These are phyloP conservation scores for Neomorphus geoffroyi DNA, from an alignment of 2,797 vertebrate species.

Conservation along the genomic window DNA sequence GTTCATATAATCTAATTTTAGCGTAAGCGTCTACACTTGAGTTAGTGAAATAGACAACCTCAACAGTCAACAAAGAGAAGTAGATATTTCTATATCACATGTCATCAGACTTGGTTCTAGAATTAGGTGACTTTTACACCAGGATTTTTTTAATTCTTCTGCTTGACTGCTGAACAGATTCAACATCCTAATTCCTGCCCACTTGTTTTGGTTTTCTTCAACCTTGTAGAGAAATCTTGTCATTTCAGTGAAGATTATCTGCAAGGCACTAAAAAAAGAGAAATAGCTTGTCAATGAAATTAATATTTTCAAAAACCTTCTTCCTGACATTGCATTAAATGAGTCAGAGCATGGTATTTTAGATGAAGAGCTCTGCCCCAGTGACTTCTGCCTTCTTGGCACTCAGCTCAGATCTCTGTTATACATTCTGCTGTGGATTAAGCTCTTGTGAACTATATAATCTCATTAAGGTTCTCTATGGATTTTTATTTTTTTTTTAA, in stretches of 20 bases:
- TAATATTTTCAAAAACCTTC: not conserved
- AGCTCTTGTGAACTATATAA: not conserved
- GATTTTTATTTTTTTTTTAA: not conserved
- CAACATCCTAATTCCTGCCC: not conserved
- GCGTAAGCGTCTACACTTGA: not conserved
- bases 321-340: not conserved
- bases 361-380: not conserved
- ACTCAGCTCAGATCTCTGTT: not conserved
- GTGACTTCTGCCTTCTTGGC: not conserved
- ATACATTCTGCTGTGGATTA: not conserved
- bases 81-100: accelerated
- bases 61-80: not conserved
- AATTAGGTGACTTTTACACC: not conserved
- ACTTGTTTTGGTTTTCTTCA: not conserved
- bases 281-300: not conserved
- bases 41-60: not conserved
- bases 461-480: not conserved
- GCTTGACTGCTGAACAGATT: not conserved
- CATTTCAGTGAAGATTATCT: not conserved
- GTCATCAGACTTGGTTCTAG: not conserved
- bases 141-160: not conserved
- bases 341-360: not conserved
- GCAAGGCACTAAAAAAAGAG: not conserved
- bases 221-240: not conserved
- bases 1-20: not conserved